Base-by-base conservation (phyloP, 2,113 vertebrate species). In the Corvus cornix region DNA sequence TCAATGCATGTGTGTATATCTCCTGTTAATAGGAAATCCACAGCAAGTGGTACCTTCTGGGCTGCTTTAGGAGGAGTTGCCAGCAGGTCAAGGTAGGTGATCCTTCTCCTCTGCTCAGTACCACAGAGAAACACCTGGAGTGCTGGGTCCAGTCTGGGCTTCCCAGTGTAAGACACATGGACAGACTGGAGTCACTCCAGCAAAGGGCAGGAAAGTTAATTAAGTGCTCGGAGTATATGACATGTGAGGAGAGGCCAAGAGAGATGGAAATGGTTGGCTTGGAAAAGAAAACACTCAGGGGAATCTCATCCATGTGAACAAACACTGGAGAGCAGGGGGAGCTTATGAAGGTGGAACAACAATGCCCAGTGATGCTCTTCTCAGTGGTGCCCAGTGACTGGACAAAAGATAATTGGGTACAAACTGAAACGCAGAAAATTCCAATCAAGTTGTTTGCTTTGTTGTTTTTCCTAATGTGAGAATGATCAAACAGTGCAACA, bases 261-360 rank as follows among this genome's bases (percentile, higher is more conserved):
- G 6, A 72, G 2, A 7, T 60, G 56, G 8, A 9, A 10, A 1
- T 39, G 16, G n/a, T 70, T 10, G 22, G 6, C 6, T 17, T 53
- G n/a, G 2, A 27, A 43, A 55, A 59, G 5, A 33, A 26, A 77
- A 90, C 33, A 8, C 30, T 78, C 15, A 58, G 5, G 4, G 13
- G 13, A 73, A 30, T 53, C 5, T 58, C 16, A 43, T 10, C 16
- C 23, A 6, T 6, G 4, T 21, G 7, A 33, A 26, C 10, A 80
- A 83, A n/a, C 46, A 27, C 1, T 4, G 2, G 2, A 9, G 13
- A n/a, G 17, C 1, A 5, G 17, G 2, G 3, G 2, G 7, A 52
- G 5, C 11, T 49, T n/a, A 24, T 26, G 28, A 28, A 26, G 11
- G 53, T 21, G 6, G 15, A 82, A 4, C 7, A 41, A 41, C 21